phyloP scores from a whole-genome alignment of 1,140 invertebrate species.

The Aphelinus atriplicis region DNA sequence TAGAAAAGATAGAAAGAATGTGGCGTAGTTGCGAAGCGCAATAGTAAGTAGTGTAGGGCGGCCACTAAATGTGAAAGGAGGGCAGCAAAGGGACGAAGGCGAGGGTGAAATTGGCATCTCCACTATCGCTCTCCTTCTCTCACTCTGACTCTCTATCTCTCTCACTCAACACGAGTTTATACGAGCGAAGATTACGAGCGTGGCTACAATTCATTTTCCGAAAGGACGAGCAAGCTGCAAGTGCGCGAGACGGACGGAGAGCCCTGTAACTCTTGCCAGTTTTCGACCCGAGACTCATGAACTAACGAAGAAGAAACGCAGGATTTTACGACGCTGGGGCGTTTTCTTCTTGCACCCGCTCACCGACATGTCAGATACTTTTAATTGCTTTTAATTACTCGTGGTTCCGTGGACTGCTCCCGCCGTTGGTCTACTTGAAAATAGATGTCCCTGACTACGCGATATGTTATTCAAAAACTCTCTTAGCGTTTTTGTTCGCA shows the following conservation, averaged over 20 bases:
- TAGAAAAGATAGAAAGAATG: no score
- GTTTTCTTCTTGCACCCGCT: background rate
- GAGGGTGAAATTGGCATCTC: background rate
- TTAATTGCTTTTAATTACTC: constrained; percentile 26
- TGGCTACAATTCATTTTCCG: constrained; percentile 8
- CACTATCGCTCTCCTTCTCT: no score
- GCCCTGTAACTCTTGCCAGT: background rate
- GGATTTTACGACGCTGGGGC: background rate
- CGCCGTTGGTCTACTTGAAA: no score
- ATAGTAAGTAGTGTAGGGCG: no score
- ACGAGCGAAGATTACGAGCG: constrained; percentile 14
- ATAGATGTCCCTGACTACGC: no score
- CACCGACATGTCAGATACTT: constrained; percentile 3
- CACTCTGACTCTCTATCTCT: no score
- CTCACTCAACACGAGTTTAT: constrained; percentile 12
- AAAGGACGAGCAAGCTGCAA: background rate
- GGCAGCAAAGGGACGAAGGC: background rate
- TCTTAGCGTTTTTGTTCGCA: no score
- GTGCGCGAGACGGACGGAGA: background rate
- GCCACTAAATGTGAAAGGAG: no score
- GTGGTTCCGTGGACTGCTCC: background rate
- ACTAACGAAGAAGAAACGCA: no score
- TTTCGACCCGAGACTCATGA: background rate
- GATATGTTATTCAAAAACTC: no score
- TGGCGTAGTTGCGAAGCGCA: no score